Base-by-base conservation (phyloP, 2,888 invertebrate genomes). In the Agonopterix heracliana region DNA sequence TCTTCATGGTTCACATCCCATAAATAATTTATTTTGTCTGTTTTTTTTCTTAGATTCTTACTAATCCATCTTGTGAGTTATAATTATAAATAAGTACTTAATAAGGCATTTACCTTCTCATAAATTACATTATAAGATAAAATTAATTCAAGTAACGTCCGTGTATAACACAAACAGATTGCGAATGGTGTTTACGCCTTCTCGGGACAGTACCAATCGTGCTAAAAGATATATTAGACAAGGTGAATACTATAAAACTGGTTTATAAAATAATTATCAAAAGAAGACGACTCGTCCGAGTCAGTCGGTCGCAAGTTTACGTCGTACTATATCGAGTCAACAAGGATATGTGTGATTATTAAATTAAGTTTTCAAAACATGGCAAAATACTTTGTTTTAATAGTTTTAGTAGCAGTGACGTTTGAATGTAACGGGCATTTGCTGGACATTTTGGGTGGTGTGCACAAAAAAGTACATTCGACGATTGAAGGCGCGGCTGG, bases 401-500 rank as follows among this genome's bases (percentile, higher is more conserved):
- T 56, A 45, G 51, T 60, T 47, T 46, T 65, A 11, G 10, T 56
- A 38, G 12, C 50, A 14, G 55, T 60, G 50, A 55, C 43, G 48
- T 46, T 54, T 51, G 46, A 52, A 43, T 70, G 55, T 49, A 56
- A 62, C 41, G 60, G 65, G 9, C 54, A 60, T 46, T 50, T 58
- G 34, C 46, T 53, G 4, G 52, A 71, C 2, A 61, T 78, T 9
- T 35, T 78, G 12, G 50, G 64, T 11, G 59, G 63, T 45, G 72
- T 71, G 3, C 68, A 66, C 12, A 59, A 69, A 38, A 56, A 54
- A 9, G 56, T 71, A 9, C 72, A 64, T 36, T 49, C 64, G 0
- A 56, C 59, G 47, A 64, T 78, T 13, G 73, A 78, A 17, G 62
- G 68, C 3, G 66, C 68, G 1, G 78, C 81, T 17, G 68, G 68